These are phyloP conservation scores for Nowickia ferox DNA, from an alignment of 2,888 invertebrate species.

Conservation along the genomic window DNA sequence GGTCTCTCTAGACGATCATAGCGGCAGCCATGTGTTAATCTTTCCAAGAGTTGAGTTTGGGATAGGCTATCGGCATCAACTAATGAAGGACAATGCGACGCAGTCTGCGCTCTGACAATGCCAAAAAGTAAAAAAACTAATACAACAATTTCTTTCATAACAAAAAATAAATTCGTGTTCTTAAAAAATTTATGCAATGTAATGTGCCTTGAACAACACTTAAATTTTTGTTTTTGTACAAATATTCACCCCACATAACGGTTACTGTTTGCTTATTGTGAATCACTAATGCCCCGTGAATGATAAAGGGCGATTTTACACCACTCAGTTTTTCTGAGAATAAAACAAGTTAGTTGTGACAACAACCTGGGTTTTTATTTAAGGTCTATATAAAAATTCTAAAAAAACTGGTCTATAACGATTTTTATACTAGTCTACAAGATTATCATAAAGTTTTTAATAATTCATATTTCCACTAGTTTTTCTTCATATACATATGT, in stretches of 20 bases:
- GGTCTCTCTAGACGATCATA: constrained; percentile 91
- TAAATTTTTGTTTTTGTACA: background rate
- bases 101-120: background rate
- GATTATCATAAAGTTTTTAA: too few relatives aligned
- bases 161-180: background rate
- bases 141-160: background rate
- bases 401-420: too few relatives aligned
- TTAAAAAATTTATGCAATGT: background rate
- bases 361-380: too few relatives aligned
- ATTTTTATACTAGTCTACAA: too few relatives aligned
- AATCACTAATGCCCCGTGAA: background rate
- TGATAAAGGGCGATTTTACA: background rate
- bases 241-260: constrained; percentile 33
- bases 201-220: background rate
- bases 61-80: constrained; percentile 86
- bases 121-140: constrained; percentile 44
- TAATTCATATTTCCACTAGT: too few relatives aligned
- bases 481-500: too few relatives aligned
- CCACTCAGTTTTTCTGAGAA: constrained; percentile 3
- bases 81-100: constrained; percentile 84
- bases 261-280: constrained; percentile 8
- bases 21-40: constrained; percentile 89
- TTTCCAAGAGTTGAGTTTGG: constrained; percentile 89
- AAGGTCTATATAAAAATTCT: too few relatives aligned
- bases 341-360: too few relatives aligned